Base-by-base conservation (phyloP, 2,797 vertebrate genomes). In the Pelochelys cantorii region DNA sequence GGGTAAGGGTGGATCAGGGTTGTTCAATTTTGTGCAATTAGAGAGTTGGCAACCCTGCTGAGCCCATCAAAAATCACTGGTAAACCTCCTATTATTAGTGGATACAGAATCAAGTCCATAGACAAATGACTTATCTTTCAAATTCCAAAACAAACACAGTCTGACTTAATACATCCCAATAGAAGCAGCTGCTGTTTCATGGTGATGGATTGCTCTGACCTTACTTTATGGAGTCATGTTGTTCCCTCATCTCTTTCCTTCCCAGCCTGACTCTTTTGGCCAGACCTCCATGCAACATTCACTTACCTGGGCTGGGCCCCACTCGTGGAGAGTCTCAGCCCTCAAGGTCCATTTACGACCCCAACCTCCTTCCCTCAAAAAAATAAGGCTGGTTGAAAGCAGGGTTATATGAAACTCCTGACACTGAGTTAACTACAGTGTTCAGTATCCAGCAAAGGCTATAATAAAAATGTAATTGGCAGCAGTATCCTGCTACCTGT, bases 401-500 rank as follows among this genome's bases (percentile, higher is more conserved):
- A 31, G n/a, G 31, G 34, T 74, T 85, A 12, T 27, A 68, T 78
- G 74, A 87, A 34, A 54, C 79, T 29, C 18, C 74, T 65, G 78
- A 75, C 77, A 25, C 0, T 3, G 71, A 88, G 62, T 90, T 82
- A 94, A 55, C 27, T 5, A 1, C 27, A 56, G 34, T 52, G 62
- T 62, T 96, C 15, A 65, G 83, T 79, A 88, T 79, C 79, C 75
- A 31, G 23, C 62, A 57, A 88, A 96, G 57, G 60, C 83, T 79
- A 0, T 82, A 84, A 85, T 42, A 88, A 89, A 92, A 87, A 42
- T 15, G 5, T 20, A 25, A 53, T 89, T 15, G 7, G 77, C 77
- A 93, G 68, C 56, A 82, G 65, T 13, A 90, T 87, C 2, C 4
- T 81, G 59, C 54, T 84, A 37, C n/a, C 74, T 23, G 31, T 89